Conservation (phyloP, 2,113 vertebrate genomes). For the Porphyrio hochstetteri region DNA sequence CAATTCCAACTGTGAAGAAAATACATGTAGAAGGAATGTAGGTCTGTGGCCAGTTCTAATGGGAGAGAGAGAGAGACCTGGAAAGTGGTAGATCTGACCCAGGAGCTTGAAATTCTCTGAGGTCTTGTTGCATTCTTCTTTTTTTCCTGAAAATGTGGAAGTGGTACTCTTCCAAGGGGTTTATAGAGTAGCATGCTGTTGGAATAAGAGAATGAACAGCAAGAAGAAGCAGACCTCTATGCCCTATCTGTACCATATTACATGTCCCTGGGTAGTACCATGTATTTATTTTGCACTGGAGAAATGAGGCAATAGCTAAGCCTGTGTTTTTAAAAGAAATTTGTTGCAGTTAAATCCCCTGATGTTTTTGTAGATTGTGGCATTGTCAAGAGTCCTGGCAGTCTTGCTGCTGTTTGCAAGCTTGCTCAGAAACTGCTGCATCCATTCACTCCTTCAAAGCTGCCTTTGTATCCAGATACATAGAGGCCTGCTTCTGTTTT, state of each 20-base stretch:
- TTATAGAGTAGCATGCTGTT: not conserved
- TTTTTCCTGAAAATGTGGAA: not conserved
- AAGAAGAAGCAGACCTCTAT: not conserved
- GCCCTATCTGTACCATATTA: not conserved
- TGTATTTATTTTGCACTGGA: not conserved
- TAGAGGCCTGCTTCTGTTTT: not conserved
- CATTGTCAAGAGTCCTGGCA: not conserved
- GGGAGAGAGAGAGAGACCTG: not conserved
- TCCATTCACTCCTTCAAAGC: not conserved
- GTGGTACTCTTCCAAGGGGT: not conserved
- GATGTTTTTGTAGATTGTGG: not conserved
- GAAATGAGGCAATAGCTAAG: not conserved
- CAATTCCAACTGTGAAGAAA: not conserved
- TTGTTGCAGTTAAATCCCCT: not conserved
- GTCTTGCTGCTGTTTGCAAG: not conserved
- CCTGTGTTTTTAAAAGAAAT: not conserved
- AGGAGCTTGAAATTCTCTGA: not conserved
- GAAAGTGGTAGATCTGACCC: not conserved
- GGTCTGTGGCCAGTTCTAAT: not conserved
- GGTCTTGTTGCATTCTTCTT: not conserved
- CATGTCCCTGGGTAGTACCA: not conserved
- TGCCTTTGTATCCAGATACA: not conserved
- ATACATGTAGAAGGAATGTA: not conserved
- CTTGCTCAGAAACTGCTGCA: not conserved
- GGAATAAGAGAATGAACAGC: not conserved